Base-by-base conservation (phyloP, 2,888 invertebrate species). In the Anorthoa munda region DNA sequence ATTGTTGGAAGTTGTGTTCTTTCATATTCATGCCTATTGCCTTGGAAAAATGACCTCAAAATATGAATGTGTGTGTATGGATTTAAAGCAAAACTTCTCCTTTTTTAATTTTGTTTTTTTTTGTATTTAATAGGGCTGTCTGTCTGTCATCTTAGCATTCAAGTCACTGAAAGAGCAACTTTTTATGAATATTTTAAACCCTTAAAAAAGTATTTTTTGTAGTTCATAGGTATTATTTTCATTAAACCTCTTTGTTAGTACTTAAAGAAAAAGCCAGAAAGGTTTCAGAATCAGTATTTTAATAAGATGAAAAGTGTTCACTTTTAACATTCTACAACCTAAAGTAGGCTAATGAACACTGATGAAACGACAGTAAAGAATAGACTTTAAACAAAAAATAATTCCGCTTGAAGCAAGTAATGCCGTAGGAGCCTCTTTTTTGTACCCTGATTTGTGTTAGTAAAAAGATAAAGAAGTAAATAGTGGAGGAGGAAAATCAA, bases 341-440 rank as follows among this genome's bases (percentile, higher is more conserved):
- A 51, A 77, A 66, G 56, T 77, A 46, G 56, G 51, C 17, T 66
- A 77, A 77, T 77, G 56, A 66, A 58, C 18, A 55, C 45, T 50
- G 77, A 65, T 21, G 46, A 66, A 13, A n/a, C 65, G 31, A 31
- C 23, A 39, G 50, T 39, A 65, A 68, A 46, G 31, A 65, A 23
- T 39, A 50, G 61, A 1, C 26, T 61, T 26, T 45, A 15, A 1
- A 50, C 48, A 53, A 66, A 72, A 71, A 77, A 65, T 58, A 72
- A 63, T 66, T 72, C 61, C 56, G 56, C 50, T 72, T 72, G 15
- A 65, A 77, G 59, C 26, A 2, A 70, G 55, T 50, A 23, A 64
- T 77, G n/a, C n/a, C n/a, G n/a, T n/a, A n/a, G 21, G n/a, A 65
- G 23, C 26, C 55, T n/a, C 60, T 71, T 60, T 70, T 75, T 55